Evolutionary conservation across 2,113 vertebrate species (phyloP), one percentile per base, ranked within the genome.

Genomic region (Amia ocellicauda): DNA sequence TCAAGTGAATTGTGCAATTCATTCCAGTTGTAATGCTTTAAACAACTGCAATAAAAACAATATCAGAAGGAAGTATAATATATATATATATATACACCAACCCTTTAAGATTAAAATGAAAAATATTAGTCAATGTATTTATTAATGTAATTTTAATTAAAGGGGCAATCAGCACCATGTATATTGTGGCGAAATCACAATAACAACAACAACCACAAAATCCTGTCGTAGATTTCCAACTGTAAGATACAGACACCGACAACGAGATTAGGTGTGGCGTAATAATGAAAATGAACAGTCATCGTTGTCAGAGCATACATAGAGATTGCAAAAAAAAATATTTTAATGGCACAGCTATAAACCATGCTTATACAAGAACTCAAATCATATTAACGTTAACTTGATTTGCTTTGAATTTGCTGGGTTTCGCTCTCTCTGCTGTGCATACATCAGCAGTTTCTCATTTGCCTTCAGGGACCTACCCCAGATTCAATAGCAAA

Each of bases 181-280:
- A 36, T 36, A 36, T 11, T 36, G 31, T 36, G n/a, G n/a, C n/a
- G 11, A 36, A 11, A 36, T 7, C 2, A 11, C 31, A 36, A 36
- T 36, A 11, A 36, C 11, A 36, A 36, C 31, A 36, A 36, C 5
- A 36, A 36, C 31, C 11, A 36, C n/a, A 36, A 36, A 36, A 36
- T 5, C 31, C 31, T 36, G 31, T 7, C 31, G n/a, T n/a, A 36
- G 31, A 36, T 11, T 7, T 36, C 31, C 31, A 36, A 11, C 11
- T 36, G 5, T 11, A 47, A 47, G n/a, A 1, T 17, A 47, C 45
- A 47, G 4, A 47, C 7, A 19, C n/a, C n/a, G n/a, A 17, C 31
- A 36, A 36, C 1, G n/a, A 47, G 72, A 62, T 75, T 79, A 75
- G 81, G 79, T 72, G 71, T 24, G 36, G 77, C 82, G 83, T 63